Evolutionary conservation across 2,888 invertebrate genomes (phyloP).

Genomic region (Meiosimyza decipiens): DNA sequence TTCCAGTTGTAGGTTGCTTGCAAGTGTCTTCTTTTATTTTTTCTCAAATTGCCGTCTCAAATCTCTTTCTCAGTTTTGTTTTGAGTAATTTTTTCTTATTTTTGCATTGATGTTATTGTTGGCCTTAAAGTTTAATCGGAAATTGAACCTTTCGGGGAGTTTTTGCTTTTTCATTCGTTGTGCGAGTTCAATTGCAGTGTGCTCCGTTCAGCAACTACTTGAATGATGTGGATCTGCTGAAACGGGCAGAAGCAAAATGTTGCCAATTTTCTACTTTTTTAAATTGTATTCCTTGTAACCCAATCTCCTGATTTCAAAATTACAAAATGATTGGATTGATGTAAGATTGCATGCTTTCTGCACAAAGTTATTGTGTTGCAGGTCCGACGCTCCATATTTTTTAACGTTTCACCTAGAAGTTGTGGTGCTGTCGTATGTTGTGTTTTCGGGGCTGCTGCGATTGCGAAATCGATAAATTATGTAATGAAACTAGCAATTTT

Average conservation of each 20-base stretch:
- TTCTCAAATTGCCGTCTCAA: neutral
- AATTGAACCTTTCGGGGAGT: slow-evolving; percentile 57
- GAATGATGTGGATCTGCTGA: slow-evolving; percentile 1
- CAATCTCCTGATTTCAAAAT: slow-evolving; percentile 37
- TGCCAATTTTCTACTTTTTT: slow-evolving; percentile 7
- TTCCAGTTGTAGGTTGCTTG: neutral
- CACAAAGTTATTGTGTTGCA: slow-evolving; percentile 15
- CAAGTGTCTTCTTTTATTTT: neutral
- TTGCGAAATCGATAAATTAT: slow-evolving; percentile 34
- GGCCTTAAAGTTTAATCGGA: slow-evolving; percentile 52
- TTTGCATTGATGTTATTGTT: slow-evolving; percentile 10
- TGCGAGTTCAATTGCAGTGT: neutral
- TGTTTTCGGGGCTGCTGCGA: slow-evolving; percentile 20
- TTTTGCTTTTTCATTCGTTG: slow-evolving; percentile 40
- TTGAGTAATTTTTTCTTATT: neutral
- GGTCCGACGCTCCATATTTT: slow-evolving; percentile 3
- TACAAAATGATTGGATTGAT: slow-evolving; percentile 37
- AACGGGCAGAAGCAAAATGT: slow-evolving; percentile 8
- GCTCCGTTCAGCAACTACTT: neutral
- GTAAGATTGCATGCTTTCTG: slow-evolving; percentile 38
- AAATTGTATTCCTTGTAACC: neutral
- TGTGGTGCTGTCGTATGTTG: slow-evolving; percentile 7
- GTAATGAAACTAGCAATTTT: slow-evolving; percentile 32
- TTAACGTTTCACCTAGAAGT: slow-evolving; percentile 23
- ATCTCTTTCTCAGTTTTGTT: slow-evolving; percentile 7